Evolutionary conservation across 2,888 invertebrate species (phyloP).

Genomic region (Hipparchia sbordonii): DNA sequence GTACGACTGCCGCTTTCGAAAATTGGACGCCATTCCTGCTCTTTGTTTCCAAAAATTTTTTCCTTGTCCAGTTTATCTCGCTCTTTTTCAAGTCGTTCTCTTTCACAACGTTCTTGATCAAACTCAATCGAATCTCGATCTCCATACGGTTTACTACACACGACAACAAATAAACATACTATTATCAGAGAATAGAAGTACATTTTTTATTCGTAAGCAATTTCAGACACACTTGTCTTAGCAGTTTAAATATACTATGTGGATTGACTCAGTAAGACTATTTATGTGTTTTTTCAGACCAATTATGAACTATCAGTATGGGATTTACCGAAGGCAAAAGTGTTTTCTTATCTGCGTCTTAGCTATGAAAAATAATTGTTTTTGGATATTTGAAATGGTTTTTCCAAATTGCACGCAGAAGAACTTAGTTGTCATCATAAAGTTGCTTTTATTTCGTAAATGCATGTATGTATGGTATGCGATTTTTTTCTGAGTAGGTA

Average conservation of each 20-base stretch:
- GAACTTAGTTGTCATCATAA: not conserved
- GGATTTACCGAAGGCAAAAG: constrained; percentile 32
- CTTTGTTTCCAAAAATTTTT: not conserved
- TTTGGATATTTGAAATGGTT: constrained; percentile 27
- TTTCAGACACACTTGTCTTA: not conserved
- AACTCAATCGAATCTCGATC: constrained; percentile 8
- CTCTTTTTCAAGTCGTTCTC: constrained; percentile 31
- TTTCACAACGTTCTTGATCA: constrained; percentile 11
- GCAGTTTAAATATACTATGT: constrained; percentile 3
- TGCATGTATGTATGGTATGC: not conserved
- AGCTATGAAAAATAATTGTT: constrained; percentile 34
- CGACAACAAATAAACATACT: constrained; percentile 19
- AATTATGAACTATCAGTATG: constrained; percentile 37
- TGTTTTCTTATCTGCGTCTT: constrained; percentile 35
- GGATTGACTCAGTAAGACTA: constrained; percentile 27
- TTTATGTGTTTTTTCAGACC: constrained; percentile 34
- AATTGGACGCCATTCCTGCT: constrained; percentile 50
- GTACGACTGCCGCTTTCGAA: constrained; percentile 48
- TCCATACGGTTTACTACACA: constrained; percentile 24
- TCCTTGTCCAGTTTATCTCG: constrained; percentile 13
- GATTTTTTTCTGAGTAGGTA: too few species aligned
- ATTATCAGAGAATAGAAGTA: constrained; percentile 16
- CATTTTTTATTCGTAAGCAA: constrained; percentile 21
- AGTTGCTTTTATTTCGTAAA: not conserved
- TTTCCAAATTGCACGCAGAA: constrained; percentile 20